Percentiles rank a stretch among this genome's conserved stretches.
These are phyloP conservation scores for Eubasilissa regina DNA, from an alignment of 1,140 invertebrate species.

Conservation along the genomic window DNA sequence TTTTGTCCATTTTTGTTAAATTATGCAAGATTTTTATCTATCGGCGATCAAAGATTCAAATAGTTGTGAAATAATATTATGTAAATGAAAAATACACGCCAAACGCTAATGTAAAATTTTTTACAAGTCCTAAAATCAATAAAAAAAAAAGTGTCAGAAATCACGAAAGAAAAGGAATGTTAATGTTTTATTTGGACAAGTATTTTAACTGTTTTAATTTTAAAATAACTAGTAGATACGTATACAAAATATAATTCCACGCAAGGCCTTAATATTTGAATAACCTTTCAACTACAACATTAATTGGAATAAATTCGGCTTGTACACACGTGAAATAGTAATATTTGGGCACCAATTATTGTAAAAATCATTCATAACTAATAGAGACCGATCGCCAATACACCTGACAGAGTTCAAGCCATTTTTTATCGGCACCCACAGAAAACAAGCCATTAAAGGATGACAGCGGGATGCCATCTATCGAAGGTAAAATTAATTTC, in stretches of 20 bases:
- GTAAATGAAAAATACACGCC: slow-evolving; percentile 2
- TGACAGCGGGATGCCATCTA: slow-evolving; percentile 60
- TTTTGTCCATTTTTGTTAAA: slow-evolving; percentile 15
- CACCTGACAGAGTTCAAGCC: slow-evolving; percentile 55
- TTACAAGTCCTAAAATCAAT: too few relatives aligned
- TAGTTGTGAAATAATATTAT: not conserved
- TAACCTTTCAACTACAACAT: slow-evolving; percentile 32
- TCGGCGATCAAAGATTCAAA: not conserved
- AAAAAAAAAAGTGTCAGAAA: too few relatives aligned
- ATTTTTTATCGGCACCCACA: slow-evolving; percentile 51
- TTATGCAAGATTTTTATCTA: slow-evolving; percentile 19
- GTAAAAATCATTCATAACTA: slow-evolving; percentile 52
- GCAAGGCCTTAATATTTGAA: slow-evolving; percentile 22
- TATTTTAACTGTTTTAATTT: not conserved
- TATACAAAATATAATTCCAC: slow-evolving; percentile 4
- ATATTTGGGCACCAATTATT: slow-evolving; percentile 30
- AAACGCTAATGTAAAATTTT: not conserved
- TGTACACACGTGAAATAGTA: not conserved
- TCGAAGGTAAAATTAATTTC: slow-evolving; percentile 61
- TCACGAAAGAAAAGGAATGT: not conserved
- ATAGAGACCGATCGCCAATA: slow-evolving; percentile 52
- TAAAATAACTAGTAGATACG: not conserved
- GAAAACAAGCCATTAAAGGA: slow-evolving; percentile 56
- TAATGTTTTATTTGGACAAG: not conserved
- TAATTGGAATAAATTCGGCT: slow-evolving; percentile 6